Evolutionary conservation across 2,113 vertebrate species (phyloP).

Genomic region (Vireo altiloquus): DNA sequence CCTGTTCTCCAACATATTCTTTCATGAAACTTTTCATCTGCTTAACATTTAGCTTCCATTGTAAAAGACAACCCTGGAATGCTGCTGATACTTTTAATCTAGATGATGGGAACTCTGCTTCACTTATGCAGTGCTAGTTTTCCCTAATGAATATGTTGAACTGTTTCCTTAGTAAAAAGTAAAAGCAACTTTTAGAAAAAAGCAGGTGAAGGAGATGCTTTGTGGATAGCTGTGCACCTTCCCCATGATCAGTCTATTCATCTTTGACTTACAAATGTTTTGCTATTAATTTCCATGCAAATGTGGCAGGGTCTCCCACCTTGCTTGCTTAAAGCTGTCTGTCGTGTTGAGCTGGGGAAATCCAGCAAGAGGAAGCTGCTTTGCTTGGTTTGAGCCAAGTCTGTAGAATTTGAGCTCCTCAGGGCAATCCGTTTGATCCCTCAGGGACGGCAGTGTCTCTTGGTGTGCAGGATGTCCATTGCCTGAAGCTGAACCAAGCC

Average conservation of each 20-base stretch:
- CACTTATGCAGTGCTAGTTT: background rate
- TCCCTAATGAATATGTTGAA: background rate
- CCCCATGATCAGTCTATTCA: background rate
- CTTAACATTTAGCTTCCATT: background rate
- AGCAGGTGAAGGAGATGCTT: background rate
- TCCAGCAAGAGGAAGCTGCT: background rate
- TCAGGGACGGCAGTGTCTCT: background rate
- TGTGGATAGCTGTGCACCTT: background rate
- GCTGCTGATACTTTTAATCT: background rate
- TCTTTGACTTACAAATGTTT: background rate
- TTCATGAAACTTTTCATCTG: slow-evolving; percentile 14
- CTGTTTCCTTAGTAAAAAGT: background rate
- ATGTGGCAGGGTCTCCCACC: background rate
- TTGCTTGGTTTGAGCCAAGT: background rate
- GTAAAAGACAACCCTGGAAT: background rate
- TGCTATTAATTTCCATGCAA: background rate
- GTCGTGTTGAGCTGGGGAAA: background rate
- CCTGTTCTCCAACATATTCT: background rate
- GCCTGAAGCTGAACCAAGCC: background rate
- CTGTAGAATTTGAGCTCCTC: background rate
- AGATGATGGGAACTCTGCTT: background rate
- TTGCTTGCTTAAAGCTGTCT: background rate
- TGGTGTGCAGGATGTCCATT: background rate
- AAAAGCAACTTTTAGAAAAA: background rate
- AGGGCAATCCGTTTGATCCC: background rate